A percentile compares a stretch with the other conserved stretches of the same genome.
Evolutionary conservation across 1,140 invertebrate genomes (phyloP).

Genomic region (Cotesia typhae): DNA sequence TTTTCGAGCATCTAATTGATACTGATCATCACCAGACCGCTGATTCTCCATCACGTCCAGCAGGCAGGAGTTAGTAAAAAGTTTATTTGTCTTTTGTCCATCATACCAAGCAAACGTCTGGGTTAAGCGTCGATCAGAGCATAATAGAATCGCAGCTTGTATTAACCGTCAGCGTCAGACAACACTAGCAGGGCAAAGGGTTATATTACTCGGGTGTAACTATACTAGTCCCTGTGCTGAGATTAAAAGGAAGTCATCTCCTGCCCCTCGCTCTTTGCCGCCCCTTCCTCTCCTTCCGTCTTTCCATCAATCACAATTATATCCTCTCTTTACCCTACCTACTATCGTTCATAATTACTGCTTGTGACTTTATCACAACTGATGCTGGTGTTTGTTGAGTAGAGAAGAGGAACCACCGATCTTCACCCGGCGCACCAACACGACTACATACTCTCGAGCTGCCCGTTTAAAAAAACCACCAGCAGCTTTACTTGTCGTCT

Average conservation of each 20-base stretch:
- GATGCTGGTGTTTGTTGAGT: background rate
- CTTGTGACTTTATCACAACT: constrained; percentile 57
- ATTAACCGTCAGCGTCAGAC: background rate
- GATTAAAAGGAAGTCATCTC: constrained; percentile 62
- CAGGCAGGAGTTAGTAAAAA: too few species aligned
- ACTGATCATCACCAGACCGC: too few species aligned
- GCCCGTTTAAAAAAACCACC: too few species aligned
- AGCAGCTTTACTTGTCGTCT: too few species aligned
- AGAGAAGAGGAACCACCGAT: too few species aligned
- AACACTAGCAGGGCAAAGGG: constrained; percentile 33
- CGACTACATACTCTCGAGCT: too few species aligned
- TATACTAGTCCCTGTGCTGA: constrained; percentile 51
- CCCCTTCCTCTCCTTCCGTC: constrained; percentile 45
- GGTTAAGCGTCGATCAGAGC: too few species aligned
- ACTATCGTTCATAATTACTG: constrained; percentile 60
- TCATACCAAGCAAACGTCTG: too few species aligned
- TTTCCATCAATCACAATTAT: constrained; percentile 63
- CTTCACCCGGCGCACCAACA: too few species aligned
- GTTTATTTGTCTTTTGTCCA: too few species aligned
- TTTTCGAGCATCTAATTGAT: too few species aligned
- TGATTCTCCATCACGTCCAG: too few species aligned
- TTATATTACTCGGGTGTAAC: constrained; percentile 49
- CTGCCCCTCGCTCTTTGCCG: constrained; percentile 43
- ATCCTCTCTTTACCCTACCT: constrained; percentile 53
- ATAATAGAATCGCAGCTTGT: constrained; percentile 7